Evolutionary conservation across 1,140 invertebrate species (phyloP), one percentile per base, ranked within the genome.

Genomic region (Drosophila yakuba): DNA sequence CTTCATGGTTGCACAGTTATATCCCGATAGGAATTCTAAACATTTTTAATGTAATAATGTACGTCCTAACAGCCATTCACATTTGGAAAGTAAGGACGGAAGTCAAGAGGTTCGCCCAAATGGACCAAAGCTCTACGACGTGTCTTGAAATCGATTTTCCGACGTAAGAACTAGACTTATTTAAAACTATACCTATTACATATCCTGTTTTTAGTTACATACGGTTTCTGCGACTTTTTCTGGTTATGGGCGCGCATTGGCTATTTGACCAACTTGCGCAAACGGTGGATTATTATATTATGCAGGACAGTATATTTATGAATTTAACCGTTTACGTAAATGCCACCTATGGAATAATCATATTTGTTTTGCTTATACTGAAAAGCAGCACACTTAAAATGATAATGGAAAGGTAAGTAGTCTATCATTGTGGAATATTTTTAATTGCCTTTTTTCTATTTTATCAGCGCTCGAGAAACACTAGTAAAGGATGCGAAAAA

Each of bases 311-410:
- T 6, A 8, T 32, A 10, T 3, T 32, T 32, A 2, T 10, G 7
- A 32, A 8, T 3, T 10, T 32, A 32, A 32, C 32, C 1, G 8
- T 10, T 7, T 32, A 32, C 32, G 3, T 32, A 32, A 8, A 10
- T 10, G 32, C 7, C 32, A 0, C 32, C 32, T 32, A 38, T 4
- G 57, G 57, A 0, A 15, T 60, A 5, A 2, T 60, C 11, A 20
- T 25, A 25, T 54, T 60, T 56, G 2, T 0, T 8, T 32, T 56
- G 11, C 23, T 60, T 15, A 15, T 60, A 4, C 20, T 60, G 0
- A 60, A 38, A 2, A 14, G 57, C 14, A 60, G 57, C 20, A 60
- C 57, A 7, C 12, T 48, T 28, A 28, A 48, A 3, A 8, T 32
- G 7, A 32, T 32, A 32, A 32, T 32, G 32, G 32, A 32, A 32